Conservation (phyloP, 1,140 invertebrate genomes). For the Wiebesia pumilae region DNA sequence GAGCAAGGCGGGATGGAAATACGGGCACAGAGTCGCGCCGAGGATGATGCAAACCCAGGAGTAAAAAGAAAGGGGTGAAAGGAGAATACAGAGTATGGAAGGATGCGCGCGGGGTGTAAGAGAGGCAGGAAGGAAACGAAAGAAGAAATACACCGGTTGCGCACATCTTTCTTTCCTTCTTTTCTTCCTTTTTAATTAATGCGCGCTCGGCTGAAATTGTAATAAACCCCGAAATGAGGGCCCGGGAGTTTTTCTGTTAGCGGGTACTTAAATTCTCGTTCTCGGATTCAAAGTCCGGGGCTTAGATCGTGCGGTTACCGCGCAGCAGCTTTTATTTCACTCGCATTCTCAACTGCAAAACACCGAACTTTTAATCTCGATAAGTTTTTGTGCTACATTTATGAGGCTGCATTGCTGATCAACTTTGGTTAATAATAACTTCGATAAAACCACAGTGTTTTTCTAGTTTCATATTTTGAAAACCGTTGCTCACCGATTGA, state of each 20-base stretch:
- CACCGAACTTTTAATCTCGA: too few species aligned
- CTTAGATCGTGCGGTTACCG: not conserved
- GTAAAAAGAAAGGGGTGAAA: conserved; percentile 4
- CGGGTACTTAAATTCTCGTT: not conserved
- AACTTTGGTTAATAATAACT: too few species aligned
- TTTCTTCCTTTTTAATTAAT: conserved; percentile 28
- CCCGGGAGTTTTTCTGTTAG: not conserved
- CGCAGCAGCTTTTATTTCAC: not conserved
- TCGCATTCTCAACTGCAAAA: too few species aligned
- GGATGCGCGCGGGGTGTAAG: conserved; percentile 14
- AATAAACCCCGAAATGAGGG: conserved; percentile 1
- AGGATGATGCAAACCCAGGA: not conserved
- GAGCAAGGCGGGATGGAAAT: not conserved
- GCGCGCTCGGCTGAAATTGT: not conserved
- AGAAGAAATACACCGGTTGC: conserved; percentile 2
- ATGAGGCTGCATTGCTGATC: too few species aligned
- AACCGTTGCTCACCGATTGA: not conserved
- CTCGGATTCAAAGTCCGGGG: too few species aligned
- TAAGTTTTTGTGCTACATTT: too few species aligned
- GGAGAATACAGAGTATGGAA: not conserved
- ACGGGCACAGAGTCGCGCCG: not conserved
- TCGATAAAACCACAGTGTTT: too few species aligned
- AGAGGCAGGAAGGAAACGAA: conserved; percentile 24
- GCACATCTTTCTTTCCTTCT: not conserved
- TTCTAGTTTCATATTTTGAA: not conserved